phyloP scores from a whole-genome alignment of 2,113 vertebrate genomes.

The Riparia riparia region DNA sequence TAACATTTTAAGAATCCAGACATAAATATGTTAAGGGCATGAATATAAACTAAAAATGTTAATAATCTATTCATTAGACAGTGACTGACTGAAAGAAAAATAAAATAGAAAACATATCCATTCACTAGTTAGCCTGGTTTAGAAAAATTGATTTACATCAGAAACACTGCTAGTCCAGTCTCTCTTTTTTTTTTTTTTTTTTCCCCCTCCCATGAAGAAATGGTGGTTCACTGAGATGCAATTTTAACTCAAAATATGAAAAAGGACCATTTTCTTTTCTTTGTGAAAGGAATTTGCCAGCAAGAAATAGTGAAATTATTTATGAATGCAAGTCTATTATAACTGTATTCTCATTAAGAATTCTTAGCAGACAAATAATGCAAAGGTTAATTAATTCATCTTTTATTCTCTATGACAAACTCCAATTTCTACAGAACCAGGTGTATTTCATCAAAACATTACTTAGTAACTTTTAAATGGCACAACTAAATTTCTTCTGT shows the following conservation, averaged over 20 bases:
- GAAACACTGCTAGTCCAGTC: neutral
- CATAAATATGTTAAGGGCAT: neutral
- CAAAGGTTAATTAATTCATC: neutral
- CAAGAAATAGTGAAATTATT: neutral
- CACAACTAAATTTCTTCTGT: neutral
- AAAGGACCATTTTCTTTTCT: neutral
- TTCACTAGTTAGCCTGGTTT: neutral
- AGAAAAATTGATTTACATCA: neutral
- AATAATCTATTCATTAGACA: neutral
- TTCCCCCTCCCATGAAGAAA: neutral
- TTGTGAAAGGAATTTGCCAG: neutral
- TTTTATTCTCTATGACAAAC: neutral
- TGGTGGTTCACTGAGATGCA: neutral
- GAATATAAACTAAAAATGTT: neutral
- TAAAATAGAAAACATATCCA: neutral
- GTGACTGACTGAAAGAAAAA: neutral
- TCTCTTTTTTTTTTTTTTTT: neutral
- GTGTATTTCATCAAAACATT: neutral
- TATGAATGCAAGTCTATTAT: neutral
- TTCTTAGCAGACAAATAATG: neutral
- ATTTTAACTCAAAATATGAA: neutral
- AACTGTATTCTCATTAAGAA: neutral
- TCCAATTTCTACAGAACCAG: neutral
- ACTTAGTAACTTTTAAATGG: neutral
- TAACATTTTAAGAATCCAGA: neutral